phyloP scores from a whole-genome alignment of 2,797 vertebrate species.

The Tinamus major region DNA sequence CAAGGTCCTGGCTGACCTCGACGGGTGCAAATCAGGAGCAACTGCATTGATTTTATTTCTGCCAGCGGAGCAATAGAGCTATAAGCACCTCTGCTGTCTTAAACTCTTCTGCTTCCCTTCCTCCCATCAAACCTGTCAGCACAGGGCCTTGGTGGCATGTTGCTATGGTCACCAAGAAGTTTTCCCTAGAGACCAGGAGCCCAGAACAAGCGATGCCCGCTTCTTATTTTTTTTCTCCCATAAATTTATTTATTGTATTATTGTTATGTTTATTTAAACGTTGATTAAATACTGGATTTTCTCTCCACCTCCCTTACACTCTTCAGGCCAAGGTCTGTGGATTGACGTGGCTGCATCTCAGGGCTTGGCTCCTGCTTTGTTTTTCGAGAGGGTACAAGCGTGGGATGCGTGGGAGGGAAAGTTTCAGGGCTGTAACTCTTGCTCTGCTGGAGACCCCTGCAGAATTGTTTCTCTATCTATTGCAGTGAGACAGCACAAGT shows the following conservation, averaged over 20 bases:
- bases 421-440: conserved; percentile 33
- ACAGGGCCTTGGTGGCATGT: conserved; percentile 42
- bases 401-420: background rate
- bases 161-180: conserved; percentile 74
- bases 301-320: background rate
- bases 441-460: conserved; percentile 12
- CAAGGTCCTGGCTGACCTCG: background rate
- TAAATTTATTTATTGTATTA: background rate
- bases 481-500: background rate
- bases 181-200: conserved; percentile 64
- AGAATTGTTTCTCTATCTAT: background rate
- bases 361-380: background rate
- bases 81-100: background rate
- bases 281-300: conserved; percentile 19
- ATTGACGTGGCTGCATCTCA: conserved; percentile 3
- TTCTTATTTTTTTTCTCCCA: conserved; percentile 6
- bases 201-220: conserved; percentile 28
- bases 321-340: background rate
- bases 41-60: fast-evolving
- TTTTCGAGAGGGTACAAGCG: background rate
- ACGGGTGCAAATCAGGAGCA: background rate
- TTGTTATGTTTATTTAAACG: background rate
- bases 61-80: background rate
- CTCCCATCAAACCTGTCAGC: background rate
- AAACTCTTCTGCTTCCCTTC: background rate